Base-by-base conservation (phyloP, 1,140 invertebrate genomes). In the Diabrotica virgifera region DNA sequence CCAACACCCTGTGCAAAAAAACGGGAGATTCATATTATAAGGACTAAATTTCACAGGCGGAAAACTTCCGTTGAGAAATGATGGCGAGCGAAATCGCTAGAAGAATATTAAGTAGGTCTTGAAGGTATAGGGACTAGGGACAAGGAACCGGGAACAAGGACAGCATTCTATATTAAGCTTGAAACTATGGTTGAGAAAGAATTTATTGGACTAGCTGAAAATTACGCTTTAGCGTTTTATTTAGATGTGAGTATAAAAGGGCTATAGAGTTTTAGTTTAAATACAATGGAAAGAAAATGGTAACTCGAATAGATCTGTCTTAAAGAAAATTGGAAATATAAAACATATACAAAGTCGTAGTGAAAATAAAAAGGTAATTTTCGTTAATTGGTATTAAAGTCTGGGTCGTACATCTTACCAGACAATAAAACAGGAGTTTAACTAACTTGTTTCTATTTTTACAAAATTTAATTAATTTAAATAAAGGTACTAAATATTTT, bases 31-130 rank as follows among this genome's bases (percentile, higher is more conserved):
- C 75, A 74, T 74, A 76, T 75, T 70, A 74, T 53, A 66, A 70
- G 70, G 68, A 70, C 73, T 69, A 67, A 77, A 77, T 77, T 75
- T 77, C 68, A 70, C 72, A 74, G 73, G 71, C 70, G 71, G 74
- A 74, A 75, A 76, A 75, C 72, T 76, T 74, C 71, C 69, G 71
- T 69, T 70, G 73, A 72, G 73, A 70, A 76, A 76, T 76, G 74
- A 77, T 72, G 76, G 76, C 76, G 72, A 76, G 74, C 74, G 66
- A 71, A 74, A 77, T 76, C 76, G 74, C 69, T 71, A 66, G 58
- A 66, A 61, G 76, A 76, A 77, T 77, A 76, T 75, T 72, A 77
- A 75, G 71, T 68, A 70, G 72, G 66, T 63, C 40, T 46, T 59
- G 58, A 56, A 66, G 67, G 55, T 58, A 60, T 63, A 60, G 66